Evolutionary conservation across 2,888 invertebrate species (phyloP).

Genomic region (Perithous albicinctus): DNA sequence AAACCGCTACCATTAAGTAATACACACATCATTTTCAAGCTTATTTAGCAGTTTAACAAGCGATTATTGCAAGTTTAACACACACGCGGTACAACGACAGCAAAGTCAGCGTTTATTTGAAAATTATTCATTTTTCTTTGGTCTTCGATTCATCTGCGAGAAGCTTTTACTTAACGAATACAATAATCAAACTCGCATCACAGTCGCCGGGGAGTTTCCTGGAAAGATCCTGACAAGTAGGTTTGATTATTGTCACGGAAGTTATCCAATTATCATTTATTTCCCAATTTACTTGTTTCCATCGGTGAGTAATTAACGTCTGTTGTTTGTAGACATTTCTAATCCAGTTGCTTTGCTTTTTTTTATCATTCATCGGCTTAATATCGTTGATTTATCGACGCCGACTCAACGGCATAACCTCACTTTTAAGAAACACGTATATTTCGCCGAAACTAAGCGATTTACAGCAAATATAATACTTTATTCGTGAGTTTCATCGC

Average conservation of each 20-base stretch:
- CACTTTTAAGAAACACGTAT: slow-evolving; percentile 41
- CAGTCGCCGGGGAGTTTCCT: slow-evolving; percentile 52
- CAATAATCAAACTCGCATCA: slow-evolving; percentile 8
- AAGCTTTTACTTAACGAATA: not conserved
- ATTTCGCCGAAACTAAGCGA: slow-evolving; percentile 33
- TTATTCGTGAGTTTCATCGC: not conserved
- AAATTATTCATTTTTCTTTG: slow-evolving; percentile 27
- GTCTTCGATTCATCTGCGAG: not conserved
- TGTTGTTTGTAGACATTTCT: not conserved
- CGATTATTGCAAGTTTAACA: slow-evolving; percentile 18
- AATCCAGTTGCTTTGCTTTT: not conserved
- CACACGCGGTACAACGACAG: not conserved
- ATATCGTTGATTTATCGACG: slow-evolving; percentile 12
- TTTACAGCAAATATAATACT: not conserved
- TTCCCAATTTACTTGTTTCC: slow-evolving; percentile 23
- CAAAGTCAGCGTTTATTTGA: not conserved
- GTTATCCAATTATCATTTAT: slow-evolving; percentile 50
- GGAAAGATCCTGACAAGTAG: slow-evolving; percentile 61
- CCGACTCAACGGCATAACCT: slow-evolving; percentile 66
- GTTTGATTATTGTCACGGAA: slow-evolving; percentile 57
- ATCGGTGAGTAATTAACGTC: slow-evolving; percentile 29
- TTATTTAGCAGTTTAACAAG: slow-evolving; percentile 20
- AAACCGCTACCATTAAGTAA: not conserved
- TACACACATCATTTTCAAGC: slow-evolving; percentile 28
- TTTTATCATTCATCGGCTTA: not conserved